Conservation (phyloP, 2,797 vertebrate genomes). For the Eulemur rubriventer region DNA sequence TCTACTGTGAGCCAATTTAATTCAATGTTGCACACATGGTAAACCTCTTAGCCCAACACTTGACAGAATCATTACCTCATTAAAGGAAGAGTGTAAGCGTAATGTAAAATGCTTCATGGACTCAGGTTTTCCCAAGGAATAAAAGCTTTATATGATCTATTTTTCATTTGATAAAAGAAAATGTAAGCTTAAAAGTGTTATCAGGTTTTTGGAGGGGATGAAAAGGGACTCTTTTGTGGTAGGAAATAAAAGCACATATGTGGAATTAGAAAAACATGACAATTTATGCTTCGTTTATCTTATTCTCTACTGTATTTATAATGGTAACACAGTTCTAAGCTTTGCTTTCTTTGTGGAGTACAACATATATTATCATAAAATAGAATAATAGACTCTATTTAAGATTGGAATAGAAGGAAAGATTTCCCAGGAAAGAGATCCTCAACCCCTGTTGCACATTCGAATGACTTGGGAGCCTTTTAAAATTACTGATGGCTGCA, state of each 20-base stretch:
- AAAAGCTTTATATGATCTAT: slow-evolving; percentile 36
- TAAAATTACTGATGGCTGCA: background rate
- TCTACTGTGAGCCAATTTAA: slow-evolving; percentile 46
- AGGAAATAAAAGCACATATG: background rate
- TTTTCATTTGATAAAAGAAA: slow-evolving; percentile 20
- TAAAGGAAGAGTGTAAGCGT: slow-evolving; percentile 41
- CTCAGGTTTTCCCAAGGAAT: slow-evolving; percentile 20
- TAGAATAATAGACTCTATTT: background rate
- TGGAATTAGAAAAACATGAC: background rate
- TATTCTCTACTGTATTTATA: background rate
- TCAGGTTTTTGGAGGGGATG: background rate
- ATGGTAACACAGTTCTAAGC: background rate
- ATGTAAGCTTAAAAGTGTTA: background rate
- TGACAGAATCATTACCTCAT: slow-evolving; percentile 70
- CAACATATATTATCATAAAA: background rate
- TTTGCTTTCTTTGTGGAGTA: background rate
- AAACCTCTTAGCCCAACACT: slow-evolving; percentile 65
- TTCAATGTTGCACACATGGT: background rate
- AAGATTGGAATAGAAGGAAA: background rate
- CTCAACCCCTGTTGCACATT: background rate
- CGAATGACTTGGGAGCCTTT: background rate
- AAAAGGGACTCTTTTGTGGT: background rate
- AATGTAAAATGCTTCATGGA: slow-evolving; percentile 44
- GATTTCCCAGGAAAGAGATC: background rate
- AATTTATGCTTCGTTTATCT: slow-evolving; percentile 37